phyloP scores from a whole-genome alignment of 2,113 vertebrate species.

The Rafetus swinhoei region DNA sequence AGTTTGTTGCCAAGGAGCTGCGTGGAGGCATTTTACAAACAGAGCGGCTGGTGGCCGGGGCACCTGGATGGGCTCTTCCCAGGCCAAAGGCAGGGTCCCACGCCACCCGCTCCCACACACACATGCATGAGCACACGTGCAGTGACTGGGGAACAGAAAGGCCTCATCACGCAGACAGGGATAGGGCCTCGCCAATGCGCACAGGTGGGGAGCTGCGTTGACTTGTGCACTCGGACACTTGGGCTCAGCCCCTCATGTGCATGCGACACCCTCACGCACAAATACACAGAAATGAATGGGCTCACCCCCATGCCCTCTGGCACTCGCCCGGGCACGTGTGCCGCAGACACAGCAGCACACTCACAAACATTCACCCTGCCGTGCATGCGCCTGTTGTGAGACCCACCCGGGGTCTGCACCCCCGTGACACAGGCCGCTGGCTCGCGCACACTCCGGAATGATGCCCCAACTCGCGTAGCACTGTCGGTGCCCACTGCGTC shows the following conservation, averaged over 20 bases:
- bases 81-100: not conserved
- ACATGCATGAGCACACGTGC: not conserved
- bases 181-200: not conserved
- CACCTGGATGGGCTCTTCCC: not conserved
- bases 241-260: rapidly evolving
- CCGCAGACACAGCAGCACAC: not conserved
- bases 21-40: slow-evolving; percentile 59
- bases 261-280: rapidly evolving
- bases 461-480: not conserved
- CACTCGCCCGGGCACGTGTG: not conserved
- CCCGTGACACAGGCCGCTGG: not conserved
- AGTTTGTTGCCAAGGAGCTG: slow-evolving; percentile 67
- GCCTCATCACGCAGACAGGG: rapidly evolving
- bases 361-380: not conserved
- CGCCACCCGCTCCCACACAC: rapidly evolving
- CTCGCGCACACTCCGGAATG: not conserved
- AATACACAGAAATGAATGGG: not conserved
- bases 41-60: slow-evolving; percentile 21
- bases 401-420: not conserved
- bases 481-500: too few relatives aligned
- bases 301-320: rapidly evolving
- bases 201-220: not conserved
- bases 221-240: not conserved
- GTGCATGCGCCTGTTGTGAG: not conserved
- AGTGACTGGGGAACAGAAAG: not conserved